Conservation (phyloP, 2,888 invertebrate species). For the Andrena haemorrhoa region DNA sequence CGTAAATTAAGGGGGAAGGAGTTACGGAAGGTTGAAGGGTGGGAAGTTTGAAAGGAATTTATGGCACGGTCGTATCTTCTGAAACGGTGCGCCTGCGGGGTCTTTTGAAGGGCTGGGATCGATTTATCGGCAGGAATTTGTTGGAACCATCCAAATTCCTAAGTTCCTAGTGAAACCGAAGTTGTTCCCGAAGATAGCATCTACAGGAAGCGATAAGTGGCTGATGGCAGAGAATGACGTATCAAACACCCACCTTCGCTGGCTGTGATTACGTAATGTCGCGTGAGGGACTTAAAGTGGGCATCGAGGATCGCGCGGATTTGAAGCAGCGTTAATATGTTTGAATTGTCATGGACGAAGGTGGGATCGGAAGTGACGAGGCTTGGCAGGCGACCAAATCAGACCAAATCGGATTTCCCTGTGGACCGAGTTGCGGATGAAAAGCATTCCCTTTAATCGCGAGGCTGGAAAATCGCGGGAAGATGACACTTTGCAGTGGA, state of each 20-base stretch:
- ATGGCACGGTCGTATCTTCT: no score
- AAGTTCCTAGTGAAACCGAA: background rate
- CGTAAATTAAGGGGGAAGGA: constrained; percentile 19
- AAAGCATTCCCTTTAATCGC: background rate
- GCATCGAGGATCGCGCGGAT: background rate
- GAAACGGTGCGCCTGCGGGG: no score
- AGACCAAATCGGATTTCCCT: constrained; percentile 5
- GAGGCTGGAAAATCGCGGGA: background rate
- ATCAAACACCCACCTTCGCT: background rate
- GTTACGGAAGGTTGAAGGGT: background rate
- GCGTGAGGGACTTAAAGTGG: constrained; percentile 37
- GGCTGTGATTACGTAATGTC: background rate
- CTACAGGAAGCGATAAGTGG: background rate
- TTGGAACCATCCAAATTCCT: no score
- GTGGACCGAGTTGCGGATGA: background rate
- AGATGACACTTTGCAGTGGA: background rate
- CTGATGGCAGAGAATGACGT: background rate
- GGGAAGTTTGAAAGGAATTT: no score
- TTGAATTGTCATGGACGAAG: constrained; percentile 12
- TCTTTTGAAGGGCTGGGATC: no score
- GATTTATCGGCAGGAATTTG: no score
- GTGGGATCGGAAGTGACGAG: constrained; percentile 27
- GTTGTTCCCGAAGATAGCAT: background rate
- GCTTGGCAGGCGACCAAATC: constrained; percentile 41
- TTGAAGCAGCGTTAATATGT: constrained; percentile 14